phyloP scores from a whole-genome alignment of 2,113 vertebrate species.

The Pyxicephalus adspersus region DNA sequence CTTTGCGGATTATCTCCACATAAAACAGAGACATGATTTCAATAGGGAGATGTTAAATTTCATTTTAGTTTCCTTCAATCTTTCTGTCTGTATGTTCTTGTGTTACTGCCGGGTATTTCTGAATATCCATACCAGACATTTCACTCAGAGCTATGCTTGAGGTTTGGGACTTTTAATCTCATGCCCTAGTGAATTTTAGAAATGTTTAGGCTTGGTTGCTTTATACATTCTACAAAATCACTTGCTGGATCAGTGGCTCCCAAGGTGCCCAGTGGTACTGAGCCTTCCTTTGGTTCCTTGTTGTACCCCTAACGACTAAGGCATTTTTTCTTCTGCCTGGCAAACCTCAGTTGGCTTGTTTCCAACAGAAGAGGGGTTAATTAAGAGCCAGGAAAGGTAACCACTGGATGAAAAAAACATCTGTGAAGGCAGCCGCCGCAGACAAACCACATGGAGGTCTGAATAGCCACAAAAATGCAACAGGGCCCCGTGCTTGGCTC shows the following conservation, averaged over 20 bases:
- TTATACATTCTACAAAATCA: slow-evolving; percentile 31
- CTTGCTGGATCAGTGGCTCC: slow-evolving; percentile 28
- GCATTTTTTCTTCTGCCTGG: slow-evolving; percentile 32
- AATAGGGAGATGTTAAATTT: too few relatives aligned
- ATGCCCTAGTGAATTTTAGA: slow-evolving; percentile 40
- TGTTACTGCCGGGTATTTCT: too few relatives aligned
- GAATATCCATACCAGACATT: slow-evolving; percentile 6
- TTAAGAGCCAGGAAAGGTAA: slow-evolving; percentile 42
- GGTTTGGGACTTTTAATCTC: slow-evolving; percentile 38
- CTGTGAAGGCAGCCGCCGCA: slow-evolving; percentile 47
- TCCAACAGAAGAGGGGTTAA: slow-evolving; percentile 31
- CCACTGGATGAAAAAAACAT: slow-evolving; percentile 53
- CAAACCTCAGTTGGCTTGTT: slow-evolving; percentile 1
- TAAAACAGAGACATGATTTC: too few relatives aligned
- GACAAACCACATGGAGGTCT: slow-evolving; percentile 53
- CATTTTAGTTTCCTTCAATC: too few relatives aligned
- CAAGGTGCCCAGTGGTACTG: not conserved
- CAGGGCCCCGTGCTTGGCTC: slow-evolving; percentile 3
- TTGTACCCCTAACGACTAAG: slow-evolving; percentile 1
- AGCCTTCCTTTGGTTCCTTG: slow-evolving; percentile 1
- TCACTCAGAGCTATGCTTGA: slow-evolving; percentile 3
- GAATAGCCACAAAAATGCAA: slow-evolving; percentile 52
- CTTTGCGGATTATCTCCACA: too few relatives aligned
- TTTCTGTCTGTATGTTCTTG: too few relatives aligned
- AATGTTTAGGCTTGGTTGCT: slow-evolving; percentile 50